Evolutionary conservation across 2,888 invertebrate species (phyloP).

Genomic region (Matsumyia berberina): DNA sequence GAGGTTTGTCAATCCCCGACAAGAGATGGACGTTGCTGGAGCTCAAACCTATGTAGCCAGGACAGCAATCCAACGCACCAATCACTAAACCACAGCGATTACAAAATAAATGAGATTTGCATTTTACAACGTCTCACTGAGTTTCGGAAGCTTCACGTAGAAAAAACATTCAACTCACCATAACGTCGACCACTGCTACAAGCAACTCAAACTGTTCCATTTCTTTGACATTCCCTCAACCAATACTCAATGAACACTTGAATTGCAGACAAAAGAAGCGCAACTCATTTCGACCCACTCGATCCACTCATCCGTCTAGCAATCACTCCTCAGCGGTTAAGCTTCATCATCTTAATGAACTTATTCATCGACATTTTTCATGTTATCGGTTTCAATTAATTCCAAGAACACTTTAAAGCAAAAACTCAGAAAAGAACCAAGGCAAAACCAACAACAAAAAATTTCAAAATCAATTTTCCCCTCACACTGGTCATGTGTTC

Average conservation of each 20-base stretch:
- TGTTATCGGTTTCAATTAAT: constrained; percentile 49
- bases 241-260: constrained; percentile 9
- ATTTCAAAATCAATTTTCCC: constrained; percentile 29
- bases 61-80: too few species aligned
- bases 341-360: constrained; percentile 36
- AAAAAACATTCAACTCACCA: too few species aligned
- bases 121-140: too few species aligned
- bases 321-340: constrained; percentile 42
- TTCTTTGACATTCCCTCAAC: not conserved
- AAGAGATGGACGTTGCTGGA: too few species aligned
- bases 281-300: constrained; percentile 29
- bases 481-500: constrained; percentile 3
- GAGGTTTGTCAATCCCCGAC: too few species aligned
- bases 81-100: too few species aligned
- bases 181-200: too few species aligned
- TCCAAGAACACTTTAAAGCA: constrained; percentile 23
- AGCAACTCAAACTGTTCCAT: not conserved
- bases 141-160: too few species aligned
- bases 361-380: constrained; percentile 45
- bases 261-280: not conserved
- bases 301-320: constrained; percentile 16
- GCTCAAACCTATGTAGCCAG: too few species aligned
- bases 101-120: too few species aligned
- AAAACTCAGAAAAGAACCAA: not conserved
- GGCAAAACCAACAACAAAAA: not conserved